Base-by-base conservation (phyloP, 2,888 invertebrate genomes). In the Gymnocheta viridis region DNA sequence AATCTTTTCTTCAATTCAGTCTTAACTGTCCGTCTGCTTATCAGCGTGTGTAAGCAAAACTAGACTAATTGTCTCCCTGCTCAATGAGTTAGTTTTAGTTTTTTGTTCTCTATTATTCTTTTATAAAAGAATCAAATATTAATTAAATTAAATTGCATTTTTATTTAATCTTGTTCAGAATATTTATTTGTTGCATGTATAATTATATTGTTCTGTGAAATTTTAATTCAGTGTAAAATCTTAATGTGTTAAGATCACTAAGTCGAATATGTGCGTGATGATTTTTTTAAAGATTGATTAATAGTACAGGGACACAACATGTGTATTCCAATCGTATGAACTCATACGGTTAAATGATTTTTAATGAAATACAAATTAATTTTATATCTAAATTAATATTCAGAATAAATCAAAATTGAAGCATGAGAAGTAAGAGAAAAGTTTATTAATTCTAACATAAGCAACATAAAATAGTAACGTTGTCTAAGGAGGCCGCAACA, bases 1-100 rank as follows among this genome's bases (percentile, higher is more conserved):
- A 44, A 58, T 58, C 27, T 29, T 69, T 67, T 24, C 22, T 72
- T 47, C 14, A 14, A 29, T 12, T 41, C 41, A 49, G 12, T 41
- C 24, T 29, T 22, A 5, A 35, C 14, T 27, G 60, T 69, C 56
- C 35, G 76, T 76, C 35, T 35, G 32, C 27, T 29, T 27, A 67
- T 38, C 64, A 41, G 38, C 14, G 0, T 22, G 0, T 69, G n/a
- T 70, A 19, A 67, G 19, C 41, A 51, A 60, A 70, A 67, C 81
- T 73, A 84, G 84, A 84, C 84, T 81, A 84, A 81, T 84, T 78
- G 84, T 84, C 84, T 84, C 47, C 72, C 62, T 4, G 51, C 5
- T 41, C 27, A 76, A 74, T 44, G 22, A 29, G 70, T 56, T 69
- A 38, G 22, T 64, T 77, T 32, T 4, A 24, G n/a, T 72, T 49